These are phyloP conservation scores for Drosophila paramelanica DNA, from an alignment of 2,888 invertebrate genomes.

Conservation along the genomic window DNA sequence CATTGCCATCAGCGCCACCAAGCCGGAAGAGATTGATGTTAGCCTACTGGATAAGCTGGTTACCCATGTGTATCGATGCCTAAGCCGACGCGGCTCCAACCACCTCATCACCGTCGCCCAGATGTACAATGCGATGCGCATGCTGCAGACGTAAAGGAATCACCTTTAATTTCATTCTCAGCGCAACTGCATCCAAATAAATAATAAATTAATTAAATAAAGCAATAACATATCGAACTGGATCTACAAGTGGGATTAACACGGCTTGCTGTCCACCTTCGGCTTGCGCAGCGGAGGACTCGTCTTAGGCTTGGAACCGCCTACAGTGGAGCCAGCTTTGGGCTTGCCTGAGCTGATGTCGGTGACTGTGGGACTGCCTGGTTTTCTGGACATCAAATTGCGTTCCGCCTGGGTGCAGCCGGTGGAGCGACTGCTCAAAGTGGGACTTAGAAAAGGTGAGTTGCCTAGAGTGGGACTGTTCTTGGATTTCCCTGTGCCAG, in stretches of 20 bases:
- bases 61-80: constrained; percentile 84
- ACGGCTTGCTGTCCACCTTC: constrained; percentile 9
- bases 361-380: not conserved
- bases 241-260: not conserved
- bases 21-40: constrained; percentile 81
- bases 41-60: constrained; percentile 83
- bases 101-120: constrained; percentile 85
- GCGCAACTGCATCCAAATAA: constrained; percentile 6
- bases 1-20: constrained; percentile 77
- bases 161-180: constrained; percentile 41
- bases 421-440: not conserved
- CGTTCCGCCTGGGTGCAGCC: not conserved
- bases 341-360: not conserved
- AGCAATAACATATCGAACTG: constrained; percentile 15
- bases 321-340: not conserved
- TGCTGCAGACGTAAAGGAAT: constrained; percentile 68
- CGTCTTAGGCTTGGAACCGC: not conserved
- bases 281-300: not conserved
- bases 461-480: not conserved
- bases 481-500: not conserved
- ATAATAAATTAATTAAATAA: constrained; percentile 4
- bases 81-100: constrained; percentile 83
- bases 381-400: not conserved
- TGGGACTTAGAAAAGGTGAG: not conserved
- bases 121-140: constrained; percentile 86